These are phyloP conservation scores for Pachyuromys duprasi DNA, from an alignment of 2,797 vertebrate genomes.

Conservation along the genomic window DNA sequence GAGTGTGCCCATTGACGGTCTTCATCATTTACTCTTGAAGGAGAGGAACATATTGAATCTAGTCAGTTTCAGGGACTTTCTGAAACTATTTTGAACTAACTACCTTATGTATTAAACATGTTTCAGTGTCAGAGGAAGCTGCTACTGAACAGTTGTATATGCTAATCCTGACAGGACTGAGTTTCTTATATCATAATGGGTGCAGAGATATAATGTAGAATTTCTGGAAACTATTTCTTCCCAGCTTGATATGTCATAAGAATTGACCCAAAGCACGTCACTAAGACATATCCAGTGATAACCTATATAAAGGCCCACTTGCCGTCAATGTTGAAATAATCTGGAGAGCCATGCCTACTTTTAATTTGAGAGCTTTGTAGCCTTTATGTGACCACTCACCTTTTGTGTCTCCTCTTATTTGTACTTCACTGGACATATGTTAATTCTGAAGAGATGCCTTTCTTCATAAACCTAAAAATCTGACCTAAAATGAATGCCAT, in stretches of 20 bases:
- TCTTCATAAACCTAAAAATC: background rate
- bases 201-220: rapidly evolving
- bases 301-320: background rate
- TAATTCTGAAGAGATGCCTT: background rate
- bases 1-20: background rate
- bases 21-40: background rate
- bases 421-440: background rate
- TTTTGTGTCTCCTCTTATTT: background rate
- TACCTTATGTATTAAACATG: background rate
- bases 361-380: background rate
- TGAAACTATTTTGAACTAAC: background rate
- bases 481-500: background rate
- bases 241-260: background rate
- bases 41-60: background rate
- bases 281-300: background rate
- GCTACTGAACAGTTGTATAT: background rate
- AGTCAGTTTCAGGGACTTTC: background rate
- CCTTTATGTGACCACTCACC: background rate
- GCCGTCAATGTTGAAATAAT: background rate
- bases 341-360: background rate
- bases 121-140: background rate
- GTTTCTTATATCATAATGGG: background rate
- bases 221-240: rapidly evolving
- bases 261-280: background rate
- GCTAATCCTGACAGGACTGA: background rate